Percentiles rank a stretch among this genome's conserved stretches.
Conservation (phyloP, 1,140 invertebrate species). For the Vanessa atalanta region DNA sequence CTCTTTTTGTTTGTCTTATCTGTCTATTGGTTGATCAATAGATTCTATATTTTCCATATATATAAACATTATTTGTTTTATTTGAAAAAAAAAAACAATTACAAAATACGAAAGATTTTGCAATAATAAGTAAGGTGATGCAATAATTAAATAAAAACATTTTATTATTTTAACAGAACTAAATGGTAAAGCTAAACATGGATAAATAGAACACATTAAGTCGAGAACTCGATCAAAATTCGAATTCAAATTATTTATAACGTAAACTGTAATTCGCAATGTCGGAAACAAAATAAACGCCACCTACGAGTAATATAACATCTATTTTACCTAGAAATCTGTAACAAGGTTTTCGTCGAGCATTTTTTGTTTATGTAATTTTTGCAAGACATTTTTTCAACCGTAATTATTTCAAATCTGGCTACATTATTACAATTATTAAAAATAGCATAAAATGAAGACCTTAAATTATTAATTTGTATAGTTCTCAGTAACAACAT, state of each 20-base stretch:
- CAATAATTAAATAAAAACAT: background rate
- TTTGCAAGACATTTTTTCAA: background rate
- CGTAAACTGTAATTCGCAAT: background rate
- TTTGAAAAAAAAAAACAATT: too few species aligned
- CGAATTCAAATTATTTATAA: background rate
- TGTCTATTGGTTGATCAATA: conserved; percentile 53
- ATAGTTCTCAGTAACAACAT: too few species aligned
- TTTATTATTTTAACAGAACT: background rate
- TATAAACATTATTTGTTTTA: too few species aligned
- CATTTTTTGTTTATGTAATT: background rate
- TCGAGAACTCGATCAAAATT: background rate
- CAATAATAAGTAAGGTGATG: background rate
- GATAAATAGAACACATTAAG: background rate
- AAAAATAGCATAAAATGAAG: background rate
- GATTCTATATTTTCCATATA: background rate
- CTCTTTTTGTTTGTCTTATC: conserved; percentile 52
- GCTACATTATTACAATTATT: background rate
- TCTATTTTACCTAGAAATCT: conserved; percentile 1
- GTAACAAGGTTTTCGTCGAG: background rate
- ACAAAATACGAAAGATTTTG: too few species aligned
- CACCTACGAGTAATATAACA: background rate
- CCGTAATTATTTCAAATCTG: background rate
- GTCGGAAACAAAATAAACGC: conserved; percentile 1
- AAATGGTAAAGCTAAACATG: too few species aligned
- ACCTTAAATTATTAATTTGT: background rate